Base-by-base conservation (phyloP, 2,888 invertebrate species). In the Caenorhabditis macrosperma region DNA sequence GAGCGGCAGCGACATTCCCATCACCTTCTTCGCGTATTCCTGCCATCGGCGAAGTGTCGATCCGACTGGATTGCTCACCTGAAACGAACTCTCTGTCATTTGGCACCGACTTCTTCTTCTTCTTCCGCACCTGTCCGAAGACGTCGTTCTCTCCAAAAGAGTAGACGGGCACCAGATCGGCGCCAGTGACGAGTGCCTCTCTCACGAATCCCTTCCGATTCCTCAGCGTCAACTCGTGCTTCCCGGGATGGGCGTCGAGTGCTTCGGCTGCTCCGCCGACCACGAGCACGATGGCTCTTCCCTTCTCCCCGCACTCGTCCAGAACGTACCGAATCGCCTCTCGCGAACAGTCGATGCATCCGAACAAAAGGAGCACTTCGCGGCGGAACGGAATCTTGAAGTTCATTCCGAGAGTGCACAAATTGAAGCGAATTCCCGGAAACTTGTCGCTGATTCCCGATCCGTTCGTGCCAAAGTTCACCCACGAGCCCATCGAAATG, bases 221-320 rank as follows among this genome's bases (percentile, higher is more conserved):
- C 50, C 44, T 59, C 30, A 85, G 54, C 12, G 66, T 69, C 22
- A 81, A 55, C 12, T 54, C 52, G 68, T 57, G 66, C 6, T 46
- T 41, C 5, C 90, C 91, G 0, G 96, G 95, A 88, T 93, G 94
- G 0, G 95, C 94, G 84, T 95, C 94, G 69, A 96, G 92, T 0
- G 95, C 94, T 91, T 97, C 96, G 5, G 94, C 94, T 0, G 95
- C 95, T 0, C 97, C 97, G 15, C 78, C 78, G 9, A 78, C 54
- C 17, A 71, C 71, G 26, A 78, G 28, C 9, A 71, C 78, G 0
- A 78, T 44, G 15, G 71, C 78, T 2, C 60, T 35, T 44, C 78
- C 78, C 60, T 71, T 78, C 26, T 77, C 57, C 17, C 59, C 54
- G 1, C 52, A 54, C 28, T 41, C 41, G 9, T 68, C 63, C 57